Evolutionary conservation across 2,888 invertebrate genomes (phyloP), one percentile per base, ranked within the genome.

Genomic region (Callimorpha dominula): DNA sequence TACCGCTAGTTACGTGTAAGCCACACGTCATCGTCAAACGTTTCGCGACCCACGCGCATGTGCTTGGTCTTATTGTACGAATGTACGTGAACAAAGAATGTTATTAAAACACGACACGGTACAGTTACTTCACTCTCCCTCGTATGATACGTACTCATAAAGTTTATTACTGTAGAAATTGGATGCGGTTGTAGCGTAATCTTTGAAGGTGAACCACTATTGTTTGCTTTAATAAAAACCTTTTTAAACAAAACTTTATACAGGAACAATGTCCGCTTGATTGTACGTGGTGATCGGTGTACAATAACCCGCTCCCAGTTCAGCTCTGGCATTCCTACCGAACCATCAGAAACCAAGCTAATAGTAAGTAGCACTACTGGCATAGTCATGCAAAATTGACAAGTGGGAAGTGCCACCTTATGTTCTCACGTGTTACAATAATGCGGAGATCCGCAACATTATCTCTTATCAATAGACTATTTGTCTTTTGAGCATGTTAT

Each of bases 71-170:
- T 14, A 68, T n/a, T 20, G 31, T 14, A n/a, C 7, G 42, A 43
- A 60, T 49, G 57, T 17, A 73, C 15, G 7, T 57, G 42, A 68
- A 78, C 65, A 72, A 79, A 82, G 81, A 82, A 82, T 82, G 82
- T 82, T 82, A 79, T 82, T 82, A 69, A 82, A 82, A 80, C 79
- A 81, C 72, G 79, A 63, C 72, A 70, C 79, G 82, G 79, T 79
- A 70, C 62, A 72, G 49, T 77, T 73, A 70, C 71, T 82, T 81
- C 79, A 82, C 82, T 82, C 82, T 82, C 82, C 71, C 81, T 57
- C 6, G 65, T 46, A 20, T 64, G 52, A 42, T 31, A 43, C 43
- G 12, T 57, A 43, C 57, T 40, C 17, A n/a, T 43, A 12, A 42
- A 17, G 63, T 42, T 43, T 64, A n/a, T n/a, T 11, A 64, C 9